These are phyloP conservation scores for Helobdella robusta DNA, from an alignment of 2,888 invertebrate genomes.

Conservation along the genomic window DNA sequence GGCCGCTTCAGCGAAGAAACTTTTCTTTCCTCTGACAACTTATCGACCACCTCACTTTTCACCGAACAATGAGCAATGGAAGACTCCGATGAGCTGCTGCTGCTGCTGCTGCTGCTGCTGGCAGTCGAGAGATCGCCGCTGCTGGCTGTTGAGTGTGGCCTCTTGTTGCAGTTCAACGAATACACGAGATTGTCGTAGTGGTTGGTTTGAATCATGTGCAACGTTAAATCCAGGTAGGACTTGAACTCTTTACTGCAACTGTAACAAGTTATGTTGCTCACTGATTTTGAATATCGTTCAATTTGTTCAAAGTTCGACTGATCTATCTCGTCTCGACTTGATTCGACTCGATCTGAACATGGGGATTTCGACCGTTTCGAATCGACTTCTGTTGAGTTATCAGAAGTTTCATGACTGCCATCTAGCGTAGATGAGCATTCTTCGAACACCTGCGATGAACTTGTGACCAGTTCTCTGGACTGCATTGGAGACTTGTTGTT, in stretches of 20 bases:
- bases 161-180: background rate
- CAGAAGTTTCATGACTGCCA: background rate
- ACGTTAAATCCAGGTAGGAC: conserved; percentile 2
- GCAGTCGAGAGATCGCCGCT: background rate
- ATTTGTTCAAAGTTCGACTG: no score
- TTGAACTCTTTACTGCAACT: background rate
- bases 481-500: background rate
- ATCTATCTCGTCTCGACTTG: no score
- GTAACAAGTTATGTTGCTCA: background rate
- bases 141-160: background rate
- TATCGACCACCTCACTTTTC: background rate
- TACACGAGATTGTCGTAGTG: conserved; percentile 11
- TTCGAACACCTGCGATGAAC: background rate
- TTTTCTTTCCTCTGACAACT: background rate
- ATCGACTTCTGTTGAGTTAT: no score
- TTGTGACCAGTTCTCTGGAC: background rate
- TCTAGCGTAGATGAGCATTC: conserved; percentile 6
- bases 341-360: no score
- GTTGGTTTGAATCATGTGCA: conserved; percentile 8
- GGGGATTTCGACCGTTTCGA: no score
- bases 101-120: no score
- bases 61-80: background rate
- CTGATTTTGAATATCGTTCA: background rate
- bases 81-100: background rate
- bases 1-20: background rate